Evolutionary conservation across 1,140 invertebrate species (phyloP).

Genomic region (Bactericera cockerelli): DNA sequence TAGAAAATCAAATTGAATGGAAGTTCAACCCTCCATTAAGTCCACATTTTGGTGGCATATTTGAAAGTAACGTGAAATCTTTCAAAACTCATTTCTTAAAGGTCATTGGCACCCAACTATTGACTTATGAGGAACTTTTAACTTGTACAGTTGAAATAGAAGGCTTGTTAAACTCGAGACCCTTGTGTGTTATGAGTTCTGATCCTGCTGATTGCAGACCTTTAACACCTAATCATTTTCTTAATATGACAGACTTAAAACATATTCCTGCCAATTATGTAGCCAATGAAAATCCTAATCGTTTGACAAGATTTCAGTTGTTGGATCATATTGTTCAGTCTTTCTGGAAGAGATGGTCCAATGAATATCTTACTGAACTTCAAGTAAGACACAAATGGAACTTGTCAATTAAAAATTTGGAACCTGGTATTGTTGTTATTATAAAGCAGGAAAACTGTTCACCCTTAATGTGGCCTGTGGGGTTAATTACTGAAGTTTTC

Average conservation of each 20-base stretch:
- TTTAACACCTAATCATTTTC: background rate
- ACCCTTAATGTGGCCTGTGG: conserved; percentile 23
- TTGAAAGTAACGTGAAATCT: conserved; percentile 26
- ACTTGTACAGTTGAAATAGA: conserved; percentile 24
- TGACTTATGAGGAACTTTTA: conserved; percentile 26
- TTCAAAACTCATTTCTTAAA: conserved; percentile 22
- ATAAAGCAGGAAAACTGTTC: background rate
- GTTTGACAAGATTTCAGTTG: conserved; percentile 17
- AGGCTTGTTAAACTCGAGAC: conserved; percentile 25
- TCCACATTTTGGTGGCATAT: conserved; percentile 28
- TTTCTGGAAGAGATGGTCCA: conserved; percentile 26
- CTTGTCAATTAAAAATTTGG: background rate
- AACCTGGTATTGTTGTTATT: background rate
- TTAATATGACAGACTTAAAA: background rate
- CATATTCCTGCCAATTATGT: background rate
- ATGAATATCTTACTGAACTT: conserved; percentile 26
- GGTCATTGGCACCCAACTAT: conserved; percentile 13
- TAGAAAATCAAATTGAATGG: conserved; percentile 20
- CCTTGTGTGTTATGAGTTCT: conserved; percentile 9
- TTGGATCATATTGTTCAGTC: conserved; percentile 16
- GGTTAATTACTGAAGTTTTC: conserved; percentile 17
- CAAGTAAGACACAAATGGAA: conserved; percentile 23
- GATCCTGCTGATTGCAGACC: background rate
- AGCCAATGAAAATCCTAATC: conserved; percentile 11
- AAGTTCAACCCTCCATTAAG: conserved; percentile 24